A percentile compares a stretch with the other conserved stretches of the same genome.
Evolutionary conservation across 2,113 vertebrate species (phyloP).

Genomic region (Sinocyclocheilus maitianheensis): DNA sequence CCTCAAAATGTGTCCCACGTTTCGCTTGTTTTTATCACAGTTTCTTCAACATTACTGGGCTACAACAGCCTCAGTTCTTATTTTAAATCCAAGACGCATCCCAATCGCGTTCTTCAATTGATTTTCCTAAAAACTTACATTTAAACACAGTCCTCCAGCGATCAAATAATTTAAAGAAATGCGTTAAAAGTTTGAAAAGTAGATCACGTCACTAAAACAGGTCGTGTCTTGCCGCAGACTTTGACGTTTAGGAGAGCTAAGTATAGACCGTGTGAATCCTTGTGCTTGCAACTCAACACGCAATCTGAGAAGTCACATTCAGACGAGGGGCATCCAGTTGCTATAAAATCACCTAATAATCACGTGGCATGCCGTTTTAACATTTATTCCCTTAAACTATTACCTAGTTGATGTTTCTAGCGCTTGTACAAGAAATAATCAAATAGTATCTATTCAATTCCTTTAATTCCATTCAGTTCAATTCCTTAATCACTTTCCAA

Average conservation of each 20-base stretch:
- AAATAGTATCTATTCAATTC: not conserved
- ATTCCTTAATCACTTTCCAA: not conserved
- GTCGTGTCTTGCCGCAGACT: not conserved
- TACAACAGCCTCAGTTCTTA: not conserved
- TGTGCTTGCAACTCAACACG: slow-evolving; percentile 58
- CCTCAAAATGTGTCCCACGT: not conserved
- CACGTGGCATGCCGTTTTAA: not conserved
- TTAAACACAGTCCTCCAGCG: not conserved
- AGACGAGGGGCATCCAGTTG: not conserved
- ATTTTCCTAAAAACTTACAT: not conserved
- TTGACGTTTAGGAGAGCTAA: slow-evolving; percentile 66
- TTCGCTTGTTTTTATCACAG: not conserved
- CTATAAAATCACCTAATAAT: not conserved
- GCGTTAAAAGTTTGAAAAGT: not conserved
- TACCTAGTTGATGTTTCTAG: not conserved
- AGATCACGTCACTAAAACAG: not conserved
- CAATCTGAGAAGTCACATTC: slow-evolving; percentile 65
- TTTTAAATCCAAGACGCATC: not conserved
- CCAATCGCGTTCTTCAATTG: not conserved
- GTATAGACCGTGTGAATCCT: slow-evolving; percentile 74
- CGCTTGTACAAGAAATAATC: not conserved
- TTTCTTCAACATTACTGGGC: not conserved
- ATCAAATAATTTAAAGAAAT: not conserved
- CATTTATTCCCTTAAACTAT: not conserved
- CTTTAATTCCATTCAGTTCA: not conserved